These are phyloP conservation scores for Symphodus melops DNA, from an alignment of 2,113 vertebrate genomes.

Conservation along the genomic window DNA sequence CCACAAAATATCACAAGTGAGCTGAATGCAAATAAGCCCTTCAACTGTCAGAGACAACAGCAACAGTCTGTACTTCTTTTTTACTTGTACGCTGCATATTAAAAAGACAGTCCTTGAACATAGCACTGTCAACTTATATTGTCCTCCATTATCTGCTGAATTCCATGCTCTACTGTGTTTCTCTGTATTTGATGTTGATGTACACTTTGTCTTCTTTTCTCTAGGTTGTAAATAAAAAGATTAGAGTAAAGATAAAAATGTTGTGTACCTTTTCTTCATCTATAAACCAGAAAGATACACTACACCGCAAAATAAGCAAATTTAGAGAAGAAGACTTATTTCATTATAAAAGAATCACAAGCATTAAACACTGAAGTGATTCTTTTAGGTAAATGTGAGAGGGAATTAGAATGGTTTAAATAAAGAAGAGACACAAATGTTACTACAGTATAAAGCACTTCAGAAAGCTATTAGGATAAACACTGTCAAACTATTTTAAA, in stretches of 20 bases:
- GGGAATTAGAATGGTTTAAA: too few relatives aligned
- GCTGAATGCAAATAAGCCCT: constrained; percentile 28
- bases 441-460: too few relatives aligned
- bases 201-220: constrained; percentile 10
- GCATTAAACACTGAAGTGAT: too few relatives aligned
- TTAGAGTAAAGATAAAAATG: neutral
- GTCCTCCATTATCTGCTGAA: too few relatives aligned
- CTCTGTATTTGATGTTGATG: neutral
- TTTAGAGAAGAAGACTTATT: too few relatives aligned
- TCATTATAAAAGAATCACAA: too few relatives aligned
- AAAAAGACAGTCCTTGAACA: neutral
- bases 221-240: constrained; percentile 4
- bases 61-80: constrained; percentile 9
- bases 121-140: neutral
- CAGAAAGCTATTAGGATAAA: too few relatives aligned
- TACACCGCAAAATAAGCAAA: too few relatives aligned
- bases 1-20: constrained; percentile 25
- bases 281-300: constrained; percentile 11
- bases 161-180: neutral
- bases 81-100: constrained; percentile 5
- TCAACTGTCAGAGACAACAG: neutral
- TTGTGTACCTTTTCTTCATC: neutral
- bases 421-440: too few relatives aligned
- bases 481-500: too few relatives aligned
- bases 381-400: too few relatives aligned